A percentile compares a stretch with the other conserved stretches of the same genome.
Conservation (phyloP, 2,113 vertebrate genomes). For the Oxyruncus cristatus region DNA sequence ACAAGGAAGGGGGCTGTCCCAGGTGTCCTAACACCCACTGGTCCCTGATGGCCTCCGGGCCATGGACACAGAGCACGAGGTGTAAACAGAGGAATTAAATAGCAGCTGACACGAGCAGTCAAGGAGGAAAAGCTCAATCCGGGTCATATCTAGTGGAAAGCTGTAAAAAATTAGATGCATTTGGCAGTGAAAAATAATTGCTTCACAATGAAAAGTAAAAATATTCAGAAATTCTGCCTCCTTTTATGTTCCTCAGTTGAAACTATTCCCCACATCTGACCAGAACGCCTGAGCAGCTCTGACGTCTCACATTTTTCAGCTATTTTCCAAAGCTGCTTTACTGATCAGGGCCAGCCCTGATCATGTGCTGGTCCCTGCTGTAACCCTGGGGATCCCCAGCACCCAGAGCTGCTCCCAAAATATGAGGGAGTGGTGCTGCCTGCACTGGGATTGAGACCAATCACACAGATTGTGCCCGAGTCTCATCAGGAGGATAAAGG, state of each 20-base stretch:
- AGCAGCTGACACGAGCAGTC: neutral
- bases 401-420: neutral
- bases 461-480: neutral
- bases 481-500: neutral
- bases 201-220: neutral
- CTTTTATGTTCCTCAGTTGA: neutral
- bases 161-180: neutral
- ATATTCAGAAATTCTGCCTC: neutral
- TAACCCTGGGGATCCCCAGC: neutral
- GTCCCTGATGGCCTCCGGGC: neutral
- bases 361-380: neutral
- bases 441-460: neutral
- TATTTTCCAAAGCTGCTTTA: constrained; percentile 34
- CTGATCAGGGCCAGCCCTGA: neutral
- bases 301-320: neutral
- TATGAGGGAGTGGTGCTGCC: neutral
- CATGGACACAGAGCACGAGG: neutral
- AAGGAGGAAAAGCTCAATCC: neutral
- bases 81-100: neutral
- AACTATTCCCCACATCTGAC: neutral
- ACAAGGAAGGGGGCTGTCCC: neutral
- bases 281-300: neutral
- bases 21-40: fast-evolving
- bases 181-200: neutral
- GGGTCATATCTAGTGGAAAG: neutral